A percentile compares a stretch with the other conserved stretches of the same genome.
These are phyloP conservation scores for Copidosoma aretas DNA, from an alignment of 2,888 invertebrate genomes.

Conservation along the genomic window DNA sequence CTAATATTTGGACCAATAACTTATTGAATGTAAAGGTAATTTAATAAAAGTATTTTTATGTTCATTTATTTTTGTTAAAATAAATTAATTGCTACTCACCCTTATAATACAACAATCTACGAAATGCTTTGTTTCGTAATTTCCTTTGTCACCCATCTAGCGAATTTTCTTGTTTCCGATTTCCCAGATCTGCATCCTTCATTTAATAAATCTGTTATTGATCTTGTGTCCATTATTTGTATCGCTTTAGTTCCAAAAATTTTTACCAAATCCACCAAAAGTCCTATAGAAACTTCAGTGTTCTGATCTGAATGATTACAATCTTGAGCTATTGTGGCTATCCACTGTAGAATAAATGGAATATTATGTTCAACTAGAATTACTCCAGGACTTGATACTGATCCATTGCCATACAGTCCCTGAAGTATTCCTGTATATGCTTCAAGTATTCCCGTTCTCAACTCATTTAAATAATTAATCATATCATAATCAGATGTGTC, in stretches of 20 bases:
- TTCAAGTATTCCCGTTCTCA: slow-evolving; percentile 94
- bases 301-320: slow-evolving; percentile 85
- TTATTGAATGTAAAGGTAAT: no score
- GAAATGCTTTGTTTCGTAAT: no score
- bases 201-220: slow-evolving; percentile 82
- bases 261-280: slow-evolving; percentile 92
- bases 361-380: slow-evolving; percentile 84
- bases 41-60: no score
- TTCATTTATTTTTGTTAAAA: no score
- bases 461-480: slow-evolving; percentile 93
- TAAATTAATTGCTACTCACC: no score
- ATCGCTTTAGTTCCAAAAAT: slow-evolving; percentile 88
- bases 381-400: slow-evolving; percentile 67
- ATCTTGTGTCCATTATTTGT: slow-evolving; percentile 81
- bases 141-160: slow-evolving; percentile 95
- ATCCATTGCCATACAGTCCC: slow-evolving; percentile 82
- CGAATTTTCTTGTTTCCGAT: slow-evolving; percentile 87
- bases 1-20: no score
- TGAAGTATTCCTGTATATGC: slow-evolving; percentile 99
- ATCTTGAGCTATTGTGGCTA: slow-evolving; percentile 84
- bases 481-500: slow-evolving; percentile 92
- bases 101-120: no score
- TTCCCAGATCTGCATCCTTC: slow-evolving; percentile 87
- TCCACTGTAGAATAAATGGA: slow-evolving; percentile 86
- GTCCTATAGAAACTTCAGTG: slow-evolving; percentile 85